Evolutionary conservation across 1,140 invertebrate genomes (phyloP), one percentile per base, ranked within the genome.

Genomic region (Sarcophaga bullata): DNA sequence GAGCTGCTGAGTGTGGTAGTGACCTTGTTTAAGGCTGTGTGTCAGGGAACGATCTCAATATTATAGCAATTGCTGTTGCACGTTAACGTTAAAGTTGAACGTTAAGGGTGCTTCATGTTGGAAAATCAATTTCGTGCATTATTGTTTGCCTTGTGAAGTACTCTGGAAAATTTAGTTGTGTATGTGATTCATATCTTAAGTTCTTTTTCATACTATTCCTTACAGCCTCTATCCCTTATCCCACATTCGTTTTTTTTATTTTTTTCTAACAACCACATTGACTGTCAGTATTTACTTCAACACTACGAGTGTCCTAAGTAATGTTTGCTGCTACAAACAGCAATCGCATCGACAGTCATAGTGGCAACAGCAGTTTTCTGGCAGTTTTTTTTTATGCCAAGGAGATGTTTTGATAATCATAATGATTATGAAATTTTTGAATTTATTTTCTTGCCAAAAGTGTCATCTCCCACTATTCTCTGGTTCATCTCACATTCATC

Each of bases 131-230:
- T 88, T 88, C 87, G 87, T 88, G 87, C 87, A 88, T 88, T 87
- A 88, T 88, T 88, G 87, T 88, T 88, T 88, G 87, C 86, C 85
- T 87, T 87, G 87, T 88, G 87, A 88, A 88, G 87, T 88, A 87
- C 87, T 87, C 87, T 88, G 87, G 87, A 88, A 88, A 88, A 88
- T 88, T 88, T 78, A 52, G 75, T 78, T 52, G 75, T 78, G 73
- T 37, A 76, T 76, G 62, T 68, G 62, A 68, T 68, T 68, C 62
- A 13, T 68, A 68, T 68, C 62, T 68, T 68, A 68, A 19, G 25
- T 37, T 37, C 1, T n/a, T n/a, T n/a, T 37, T 37, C 19, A 19
- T 19, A 68, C 62, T 19, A 25, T 19, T 62, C 54, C 15, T n/a
- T 13, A 58, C 54, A 3, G 15, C 15, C 13, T n/a, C n/a, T 15